Evolutionary conservation across 2,797 vertebrate species (phyloP).

Genomic region (Artibeus jamaicensis): DNA sequence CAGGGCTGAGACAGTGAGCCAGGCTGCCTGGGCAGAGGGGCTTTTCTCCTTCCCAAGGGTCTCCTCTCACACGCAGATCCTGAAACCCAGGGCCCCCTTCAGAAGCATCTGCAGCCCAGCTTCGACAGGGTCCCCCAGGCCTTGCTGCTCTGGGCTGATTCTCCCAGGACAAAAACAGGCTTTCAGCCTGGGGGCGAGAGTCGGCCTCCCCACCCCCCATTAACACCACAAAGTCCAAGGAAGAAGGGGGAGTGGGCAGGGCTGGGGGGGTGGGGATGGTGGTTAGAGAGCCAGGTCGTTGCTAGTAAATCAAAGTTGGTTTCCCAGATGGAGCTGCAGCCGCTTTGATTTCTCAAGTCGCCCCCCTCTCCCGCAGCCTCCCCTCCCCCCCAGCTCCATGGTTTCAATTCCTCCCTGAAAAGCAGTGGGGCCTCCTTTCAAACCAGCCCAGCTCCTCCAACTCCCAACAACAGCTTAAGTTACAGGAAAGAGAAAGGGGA

Average conservation of each 20-base stretch:
- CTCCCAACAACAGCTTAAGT: constrained; percentile 85
- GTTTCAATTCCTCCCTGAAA: constrained; percentile 87
- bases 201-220: neutral
- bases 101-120: neutral
- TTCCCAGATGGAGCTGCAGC: constrained; percentile 62
- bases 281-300: constrained; percentile 45
- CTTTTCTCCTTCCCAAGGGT: neutral
- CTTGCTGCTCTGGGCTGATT: neutral
- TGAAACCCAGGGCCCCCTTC: neutral
- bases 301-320: constrained; percentile 74
- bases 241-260: neutral
- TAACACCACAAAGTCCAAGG: constrained; percentile 40
- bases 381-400: constrained; percentile 73
- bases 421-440: constrained; percentile 84
- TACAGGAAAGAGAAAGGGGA: constrained; percentile 82
- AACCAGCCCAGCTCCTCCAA: constrained; percentile 78
- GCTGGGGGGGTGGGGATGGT: neutral
- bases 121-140: neutral
- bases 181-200: neutral
- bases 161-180: constrained; percentile 6
- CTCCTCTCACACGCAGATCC: neutral
- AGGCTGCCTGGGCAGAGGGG: neutral
- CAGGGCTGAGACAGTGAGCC: neutral
- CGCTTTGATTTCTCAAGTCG: constrained; percentile 77
- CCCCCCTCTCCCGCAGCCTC: constrained; percentile 64